Evolutionary conservation across 2,797 vertebrate species (phyloP).

Genomic region (Enteromius trimaculatus): DNA sequence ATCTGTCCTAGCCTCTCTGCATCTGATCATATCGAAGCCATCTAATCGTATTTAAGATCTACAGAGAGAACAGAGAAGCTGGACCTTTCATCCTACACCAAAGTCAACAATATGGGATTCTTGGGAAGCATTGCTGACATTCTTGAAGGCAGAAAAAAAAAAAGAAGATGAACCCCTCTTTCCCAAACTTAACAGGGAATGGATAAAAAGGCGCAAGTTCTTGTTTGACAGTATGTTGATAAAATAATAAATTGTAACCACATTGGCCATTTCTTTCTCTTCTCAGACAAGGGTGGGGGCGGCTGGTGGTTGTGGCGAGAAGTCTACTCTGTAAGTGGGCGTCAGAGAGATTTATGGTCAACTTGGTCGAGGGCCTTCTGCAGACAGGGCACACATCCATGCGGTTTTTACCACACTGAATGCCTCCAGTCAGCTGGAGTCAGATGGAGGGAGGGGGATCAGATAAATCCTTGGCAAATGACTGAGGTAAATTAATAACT

Average conservation of each 20-base stretch:
- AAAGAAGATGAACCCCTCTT: constrained; percentile 64
- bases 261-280: constrained; percentile 54
- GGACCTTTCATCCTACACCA: constrained; percentile 81
- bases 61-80: constrained; percentile 73
- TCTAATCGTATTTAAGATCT: constrained; percentile 81
- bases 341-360: constrained; percentile 57
- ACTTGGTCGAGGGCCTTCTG: constrained; percentile 32
- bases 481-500: constrained; percentile 72
- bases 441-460: constrained; percentile 32
- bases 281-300: constrained; percentile 24
- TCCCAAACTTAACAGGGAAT: constrained; percentile 64
- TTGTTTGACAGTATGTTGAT: constrained; percentile 57
- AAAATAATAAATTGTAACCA: constrained; percentile 64
- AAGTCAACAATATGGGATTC: constrained; percentile 82
- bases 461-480: constrained; percentile 61
- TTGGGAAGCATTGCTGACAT: constrained; percentile 80
- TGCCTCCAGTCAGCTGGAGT: constrained; percentile 45
- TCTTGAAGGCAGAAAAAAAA: constrained; percentile 72
- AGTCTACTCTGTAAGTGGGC: constrained; percentile 49
- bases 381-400: constrained; percentile 47
- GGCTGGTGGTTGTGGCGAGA: constrained; percentile 45
- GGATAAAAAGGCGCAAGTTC: constrained; percentile 57
- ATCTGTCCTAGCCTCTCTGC: constrained; percentile 69
- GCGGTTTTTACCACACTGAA: constrained; percentile 52
- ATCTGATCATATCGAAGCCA: constrained; percentile 74